A percentile compares a stretch with the other conserved stretches of the same genome.
Conservation (phyloP, 2,113 vertebrate genomes). For the Nibea coibor region DNA sequence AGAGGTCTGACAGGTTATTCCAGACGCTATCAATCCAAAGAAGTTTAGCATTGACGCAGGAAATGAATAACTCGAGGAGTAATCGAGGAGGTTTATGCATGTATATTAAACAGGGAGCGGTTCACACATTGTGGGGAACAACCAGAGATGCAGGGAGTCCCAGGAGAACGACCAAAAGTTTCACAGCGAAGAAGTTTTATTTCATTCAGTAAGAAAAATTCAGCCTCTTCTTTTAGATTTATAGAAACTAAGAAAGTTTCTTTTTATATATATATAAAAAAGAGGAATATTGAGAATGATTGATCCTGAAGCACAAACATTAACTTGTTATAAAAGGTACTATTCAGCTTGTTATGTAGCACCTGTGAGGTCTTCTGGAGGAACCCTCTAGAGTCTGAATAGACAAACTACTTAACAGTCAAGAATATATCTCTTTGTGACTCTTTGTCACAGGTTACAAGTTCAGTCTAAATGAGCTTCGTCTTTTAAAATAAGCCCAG, state of each 20-base stretch:
- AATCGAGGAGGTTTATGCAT: conserved; percentile 25
- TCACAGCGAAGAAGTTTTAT: not conserved
- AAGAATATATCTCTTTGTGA: too few species aligned
- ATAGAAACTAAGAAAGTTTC: not conserved
- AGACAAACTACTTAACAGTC: not conserved
- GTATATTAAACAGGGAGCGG: conserved; percentile 28
- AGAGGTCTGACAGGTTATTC: conserved; percentile 51
- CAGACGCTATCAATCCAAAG: conserved; percentile 41
- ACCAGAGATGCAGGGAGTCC: not conserved
- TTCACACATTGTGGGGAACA: not conserved
- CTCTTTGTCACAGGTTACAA: too few species aligned
- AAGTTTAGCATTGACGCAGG: conserved; percentile 43
- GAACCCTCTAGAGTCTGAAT: not conserved
- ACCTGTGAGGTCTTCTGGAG: not conserved
- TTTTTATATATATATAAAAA: not conserved
- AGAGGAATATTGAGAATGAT: not conserved
- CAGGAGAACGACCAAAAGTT: not conserved
- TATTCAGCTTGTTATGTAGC: not conserved
- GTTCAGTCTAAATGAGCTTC: too few species aligned
- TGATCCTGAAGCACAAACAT: not conserved
- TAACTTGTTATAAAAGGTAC: not conserved
- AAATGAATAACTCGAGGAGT: conserved; percentile 43
- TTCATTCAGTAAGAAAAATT: not conserved
- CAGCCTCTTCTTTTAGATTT: not conserved
- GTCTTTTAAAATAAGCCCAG: too few species aligned